Base-by-base conservation (phyloP, 2,113 vertebrate species). In the Alethe castanea region DNA sequence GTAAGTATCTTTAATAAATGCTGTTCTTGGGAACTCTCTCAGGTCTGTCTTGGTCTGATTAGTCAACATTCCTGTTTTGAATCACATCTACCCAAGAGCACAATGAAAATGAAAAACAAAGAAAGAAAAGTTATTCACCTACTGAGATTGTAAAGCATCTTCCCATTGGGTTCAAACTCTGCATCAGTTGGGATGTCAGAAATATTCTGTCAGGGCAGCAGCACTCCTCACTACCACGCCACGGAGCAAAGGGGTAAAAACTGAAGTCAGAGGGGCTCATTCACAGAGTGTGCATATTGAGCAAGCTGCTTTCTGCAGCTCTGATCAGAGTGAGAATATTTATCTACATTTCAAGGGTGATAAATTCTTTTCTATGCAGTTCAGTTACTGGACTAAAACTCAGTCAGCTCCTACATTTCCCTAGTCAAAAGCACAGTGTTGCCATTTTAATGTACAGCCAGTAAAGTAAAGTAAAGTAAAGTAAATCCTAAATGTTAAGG, bases 391-490 rank as follows among this genome's bases (percentile, higher is more conserved):
- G 69, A 14, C 6, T 71, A 62, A 94, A 80, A 78, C 25, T 42
- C 52, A 47, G 44, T 35, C 45, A 83, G 26, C 19, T 95, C 48
- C 59, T 73, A 81, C 47, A 81, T 84, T 97, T 97, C 96, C 91
- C 69, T 92, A 91, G 42, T 93, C 86, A 95, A 92, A 96, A 95
- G 38, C 26, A 52, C 14, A 28, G 56, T 44, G 40, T 13, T 82
- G 29, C 26, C 14, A 20, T 65, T 87, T 57, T 38, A 62, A 62
- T 31, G 36, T 19, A 73, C 54, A 53, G 23, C 11, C 0, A 2
- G 14, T 61, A 59, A 35, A 35, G 35, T 35, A 35, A 35, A 35
- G 35, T 35, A 35, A 35, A 35, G 35, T 45, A 71, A 81, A 71
- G 47, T 6, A 87, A 72, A 79, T 77, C 26, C 52, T 57, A 81